These are phyloP conservation scores for Neoitamus cyanurus DNA, from an alignment of 2,888 invertebrate species.

Conservation along the genomic window DNA sequence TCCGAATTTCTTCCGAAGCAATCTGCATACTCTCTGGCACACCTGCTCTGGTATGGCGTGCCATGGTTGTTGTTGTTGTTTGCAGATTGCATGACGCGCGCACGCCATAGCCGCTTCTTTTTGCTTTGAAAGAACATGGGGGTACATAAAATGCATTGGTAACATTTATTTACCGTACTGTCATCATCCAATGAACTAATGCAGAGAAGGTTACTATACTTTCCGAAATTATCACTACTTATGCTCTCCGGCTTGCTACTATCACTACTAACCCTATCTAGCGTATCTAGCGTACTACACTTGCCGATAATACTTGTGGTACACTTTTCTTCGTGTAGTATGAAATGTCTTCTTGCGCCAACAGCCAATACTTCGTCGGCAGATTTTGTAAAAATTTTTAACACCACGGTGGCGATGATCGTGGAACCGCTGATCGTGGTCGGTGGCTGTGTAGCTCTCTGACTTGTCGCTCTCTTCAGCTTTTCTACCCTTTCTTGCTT, in stretches of 20 bases:
- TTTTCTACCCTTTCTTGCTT: neutral
- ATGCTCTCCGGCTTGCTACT: slow-evolving; percentile 10
- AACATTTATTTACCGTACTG: slow-evolving; percentile 67
- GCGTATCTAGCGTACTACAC: slow-evolving; percentile 25
- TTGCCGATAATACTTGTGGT: slow-evolving; percentile 42
- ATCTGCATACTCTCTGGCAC: slow-evolving; percentile 5
- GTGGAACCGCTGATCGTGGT: neutral
- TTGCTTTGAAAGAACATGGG: slow-evolving; percentile 66
- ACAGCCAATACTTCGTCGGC: slow-evolving; percentile 50
- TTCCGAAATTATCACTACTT: slow-evolving; percentile 32
- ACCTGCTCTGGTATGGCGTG: neutral
- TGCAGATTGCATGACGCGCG: slow-evolving; percentile 61
- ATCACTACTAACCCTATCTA: slow-evolving; percentile 28
- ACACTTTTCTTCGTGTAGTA: slow-evolving; percentile 45
- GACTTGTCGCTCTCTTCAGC: neutral
- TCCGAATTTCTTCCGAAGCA: slow-evolving; percentile 26
- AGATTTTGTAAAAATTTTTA: slow-evolving; percentile 50
- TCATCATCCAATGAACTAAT: slow-evolving; percentile 65
- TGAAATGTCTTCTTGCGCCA: slow-evolving; percentile 52
- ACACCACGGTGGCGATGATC: slow-evolving; percentile 43
- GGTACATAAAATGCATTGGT: slow-evolving; percentile 66
- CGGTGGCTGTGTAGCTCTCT: neutral
- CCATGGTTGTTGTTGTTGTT: slow-evolving; percentile 49
- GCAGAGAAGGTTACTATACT: slow-evolving; percentile 49
- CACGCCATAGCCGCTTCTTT: slow-evolving; percentile 65